Base-by-base conservation (phyloP, 2,797 vertebrate genomes). In the Poeciliopsis turneri region DNA sequence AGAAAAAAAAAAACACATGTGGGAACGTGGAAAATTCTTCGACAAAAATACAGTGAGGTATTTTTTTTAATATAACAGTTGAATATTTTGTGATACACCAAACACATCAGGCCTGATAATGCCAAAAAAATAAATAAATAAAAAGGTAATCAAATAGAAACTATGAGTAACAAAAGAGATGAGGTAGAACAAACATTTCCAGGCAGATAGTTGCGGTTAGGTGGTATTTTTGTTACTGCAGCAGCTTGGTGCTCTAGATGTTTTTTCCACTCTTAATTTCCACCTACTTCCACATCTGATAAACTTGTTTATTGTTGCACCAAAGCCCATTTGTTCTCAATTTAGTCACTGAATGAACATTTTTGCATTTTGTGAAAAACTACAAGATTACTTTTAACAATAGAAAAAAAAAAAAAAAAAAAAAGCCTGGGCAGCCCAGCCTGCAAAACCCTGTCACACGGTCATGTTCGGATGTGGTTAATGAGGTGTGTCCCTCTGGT, bases 401-500 rank as follows among this genome's bases (percentile, higher is more conserved):
- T 45, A 43, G 33, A 33, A 39, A 39, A 39, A 39, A 39, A 39
- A 5, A 5, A 5, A 36, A 36, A 36, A 5, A 4, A 36, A 36
- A 36, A 13, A 73, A 71, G 30, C 41, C 13, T 0, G 59, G 3
- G 28, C 28, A 83, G 5, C 45, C 43, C 30, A 13, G 18, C n/a
- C 23, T 47, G 64, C 71, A 59, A 23, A 18, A 77, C 78, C 75
- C 74, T 79, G 76, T 81, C 20, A 75, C 73, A 72, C 1, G 10
- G 10, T 53, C 30, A 3, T 30, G 59, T 11, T 69, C 47, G 74
- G 73, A 87, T 82, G 85, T 89, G 83, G 82, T 84, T 82, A 41
- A 46, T 64, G 39, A 86, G 88, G 87, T 78, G 83, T 87, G 89
- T 84, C 78, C 81, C 59, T 75, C 72, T 15, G 25, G 36, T 86